phyloP scores from a whole-genome alignment of 2,113 vertebrate genomes.

The Mustelus asterias region DNA sequence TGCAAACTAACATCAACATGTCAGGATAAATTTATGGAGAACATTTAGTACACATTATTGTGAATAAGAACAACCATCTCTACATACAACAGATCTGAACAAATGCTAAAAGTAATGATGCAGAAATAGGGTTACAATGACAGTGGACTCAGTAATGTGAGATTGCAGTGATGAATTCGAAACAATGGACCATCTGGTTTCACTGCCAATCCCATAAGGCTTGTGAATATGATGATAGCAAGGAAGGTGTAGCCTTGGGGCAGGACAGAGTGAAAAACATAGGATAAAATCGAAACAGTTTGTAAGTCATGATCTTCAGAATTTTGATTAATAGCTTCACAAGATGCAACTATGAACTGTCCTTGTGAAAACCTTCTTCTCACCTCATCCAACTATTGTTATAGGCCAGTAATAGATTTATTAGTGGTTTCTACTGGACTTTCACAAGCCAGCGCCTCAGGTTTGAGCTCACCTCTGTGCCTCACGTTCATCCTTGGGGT shows the following conservation, averaged over 20 bases:
- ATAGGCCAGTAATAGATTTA: neutral
- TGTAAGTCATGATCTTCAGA: neutral
- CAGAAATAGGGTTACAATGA: neutral
- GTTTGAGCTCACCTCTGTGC: constrained; percentile 77
- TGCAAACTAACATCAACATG: neutral
- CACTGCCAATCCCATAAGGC: neutral
- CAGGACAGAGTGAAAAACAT: neutral
- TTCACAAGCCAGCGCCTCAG: neutral
- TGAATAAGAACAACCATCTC: neutral
- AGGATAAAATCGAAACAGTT: neutral
- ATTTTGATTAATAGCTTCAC: neutral
- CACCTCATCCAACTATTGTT: neutral
- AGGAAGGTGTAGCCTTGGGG: neutral
- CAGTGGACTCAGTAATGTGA: neutral
- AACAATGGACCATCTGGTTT: neutral
- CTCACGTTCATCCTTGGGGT: constrained; percentile 93
- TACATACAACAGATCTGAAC: neutral
- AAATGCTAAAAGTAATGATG: neutral
- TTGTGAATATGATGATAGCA: neutral
- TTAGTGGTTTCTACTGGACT: neutral
- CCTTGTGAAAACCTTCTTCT: neutral
- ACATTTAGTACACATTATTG: neutral
- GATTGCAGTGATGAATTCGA: neutral
- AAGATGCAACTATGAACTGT: neutral
- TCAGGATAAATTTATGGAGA: neutral